Evolutionary conservation across 2,113 vertebrate species (phyloP), one percentile per base, ranked within the genome.

Genomic region (Rhinolophus ferrumequinum): DNA sequence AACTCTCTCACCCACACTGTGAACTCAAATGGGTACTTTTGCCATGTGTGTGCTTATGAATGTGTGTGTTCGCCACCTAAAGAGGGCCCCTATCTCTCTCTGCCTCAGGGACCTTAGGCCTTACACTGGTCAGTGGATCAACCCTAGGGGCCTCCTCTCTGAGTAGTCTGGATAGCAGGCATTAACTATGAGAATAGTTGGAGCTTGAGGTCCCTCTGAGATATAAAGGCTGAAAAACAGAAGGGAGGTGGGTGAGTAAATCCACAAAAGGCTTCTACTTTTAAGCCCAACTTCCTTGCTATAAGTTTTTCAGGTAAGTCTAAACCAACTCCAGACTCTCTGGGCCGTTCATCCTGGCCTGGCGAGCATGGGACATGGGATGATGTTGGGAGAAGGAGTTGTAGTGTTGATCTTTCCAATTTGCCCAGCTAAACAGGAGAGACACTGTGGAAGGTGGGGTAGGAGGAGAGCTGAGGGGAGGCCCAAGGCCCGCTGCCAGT

Each of bases 191-290:
- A 80, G 44, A 82, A 41, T 41, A 41, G 41, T 26, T 35, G 52
- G 56, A 50, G 9, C 54, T 88, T 41, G 28, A 69, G 80, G 13
- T 35, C 19, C 24, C 26, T 38, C 70, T 92, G 47, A 81, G 18
- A 52, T 19, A 44, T 24, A 62, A 82, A 69, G 62, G 15, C 72
- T 88, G 90, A 93, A 52, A 92, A 76, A 41, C 30, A 81, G 62
- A 60, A 84, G 67, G 11, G 15, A 60, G 58, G 52, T 92, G 11
- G 66, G 54, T 50, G 13, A 88, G 11, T 52, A 52, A 58, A 81
- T 44, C 35, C 50, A 87, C 81, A 64, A 85, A 94, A 93, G 47
- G n/a, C 14, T 62, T 93, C 72, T 9, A 62, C 84, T 79, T 92
- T 89, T 67, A 79, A 85, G 52, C 12, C 62, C 64, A 1, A 67